Base-by-base conservation (phyloP, 2,797 vertebrate species). In the Glyptemys insculpta region DNA sequence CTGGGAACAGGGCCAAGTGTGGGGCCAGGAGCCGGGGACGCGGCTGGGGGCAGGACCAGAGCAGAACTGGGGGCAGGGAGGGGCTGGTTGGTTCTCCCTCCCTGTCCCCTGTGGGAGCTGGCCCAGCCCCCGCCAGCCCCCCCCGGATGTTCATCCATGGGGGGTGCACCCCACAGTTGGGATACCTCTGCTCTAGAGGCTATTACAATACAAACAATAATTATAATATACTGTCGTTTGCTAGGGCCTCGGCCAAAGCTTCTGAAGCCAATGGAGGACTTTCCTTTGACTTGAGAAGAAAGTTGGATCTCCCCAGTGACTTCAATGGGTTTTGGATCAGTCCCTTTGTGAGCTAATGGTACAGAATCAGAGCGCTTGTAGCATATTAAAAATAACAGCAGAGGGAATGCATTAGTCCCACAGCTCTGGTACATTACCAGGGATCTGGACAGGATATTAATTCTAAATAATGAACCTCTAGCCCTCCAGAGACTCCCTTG, bases 381-480 rank as follows among this genome's bases (percentile, higher is more conserved):
- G 76, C 15, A 34, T 31, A 6, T 91, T 92, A 57, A 12, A 29
- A 57, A 14, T 83, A 90, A 54, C 85, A 94, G 92, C 88, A 82
- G 34, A 1, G 12, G n/a, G 37, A 86, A 21, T 91, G 34, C 83
- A 37, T 1, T 4, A 87, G 37, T 93, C 79, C 92, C 94, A 86
- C 90, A 93, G 91, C 94, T 82, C 4, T 1, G 37, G 86, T 82
- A 10, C 84, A 80, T 92, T 93, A 89, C 57, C 29, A 54, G 57
- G 86, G 57, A 44, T 47, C 79, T 83, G 88, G 87, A 97, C 47
- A 87, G 95, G 94, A n/a, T 80, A 89, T 94, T 89, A 92, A 96
- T 96, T 94, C 91, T 81, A 85, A 96, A 90, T 90, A 95, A 96
- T 68, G n/a, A 83, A 96, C 91, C 89, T 68, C 89, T 88, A 68